These are phyloP conservation scores for Julus scanicus DNA, from an alignment of 2,888 invertebrate genomes.

Conservation along the genomic window DNA sequence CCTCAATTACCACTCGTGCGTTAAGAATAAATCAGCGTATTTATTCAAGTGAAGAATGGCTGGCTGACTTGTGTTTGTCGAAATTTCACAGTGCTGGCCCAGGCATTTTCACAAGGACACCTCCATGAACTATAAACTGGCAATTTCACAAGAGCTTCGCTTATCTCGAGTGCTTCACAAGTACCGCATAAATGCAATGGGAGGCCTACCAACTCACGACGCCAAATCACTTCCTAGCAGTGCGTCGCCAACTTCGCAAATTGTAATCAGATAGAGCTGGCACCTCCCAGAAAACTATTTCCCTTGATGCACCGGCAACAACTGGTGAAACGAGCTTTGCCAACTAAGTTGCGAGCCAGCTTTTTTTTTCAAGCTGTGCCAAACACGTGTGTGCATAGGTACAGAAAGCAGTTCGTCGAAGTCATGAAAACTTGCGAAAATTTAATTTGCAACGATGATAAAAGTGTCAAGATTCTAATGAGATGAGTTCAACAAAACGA, in stretches of 20 bases:
- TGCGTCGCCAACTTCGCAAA: neutral
- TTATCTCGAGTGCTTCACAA: slow-evolving; percentile 28
- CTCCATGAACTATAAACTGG: slow-evolving; percentile 7
- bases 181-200: neutral
- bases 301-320: neutral
- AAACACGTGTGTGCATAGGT: neutral
- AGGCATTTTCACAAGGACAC: slow-evolving; percentile 17
- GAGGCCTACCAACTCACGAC: neutral
- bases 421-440: neutral
- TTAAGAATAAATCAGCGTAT: slow-evolving; percentile 12
- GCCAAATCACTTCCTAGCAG: neutral
- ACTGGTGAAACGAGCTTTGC: neutral
- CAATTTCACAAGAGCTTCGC: neutral
- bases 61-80: neutral
- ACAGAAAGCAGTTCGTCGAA: neutral
- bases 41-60: neutral
- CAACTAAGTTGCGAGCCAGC: neutral
- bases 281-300: neutral
- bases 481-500: neutral
- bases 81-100: neutral
- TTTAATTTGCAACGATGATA: neutral
- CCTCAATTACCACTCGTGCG: neutral
- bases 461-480: neutral
- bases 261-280: neutral
- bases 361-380: neutral